Evolutionary conservation across 1,140 invertebrate genomes (phyloP).

Genomic region (Drosophila arizonae): DNA sequence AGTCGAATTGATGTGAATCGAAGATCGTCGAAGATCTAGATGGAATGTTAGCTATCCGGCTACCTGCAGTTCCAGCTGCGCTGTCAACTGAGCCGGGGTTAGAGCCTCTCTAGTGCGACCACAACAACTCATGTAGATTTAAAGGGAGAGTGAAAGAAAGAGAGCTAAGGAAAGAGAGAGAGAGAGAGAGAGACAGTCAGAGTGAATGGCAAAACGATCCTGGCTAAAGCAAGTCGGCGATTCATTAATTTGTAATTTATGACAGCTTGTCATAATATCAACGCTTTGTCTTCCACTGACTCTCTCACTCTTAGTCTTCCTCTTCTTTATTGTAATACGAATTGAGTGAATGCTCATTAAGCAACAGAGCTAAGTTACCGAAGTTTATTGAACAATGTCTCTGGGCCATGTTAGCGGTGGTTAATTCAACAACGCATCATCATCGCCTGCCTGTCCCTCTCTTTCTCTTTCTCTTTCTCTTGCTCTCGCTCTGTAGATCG

Average conservation of each 20-base stretch:
- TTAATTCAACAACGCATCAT: slow-evolving; percentile 51
- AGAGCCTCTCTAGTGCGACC: not conserved
- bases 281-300: slow-evolving; percentile 11
- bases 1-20: slow-evolving; percentile 49
- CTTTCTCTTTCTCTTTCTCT: slow-evolving; percentile 4
- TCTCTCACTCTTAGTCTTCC: not conserved
- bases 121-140: not conserved
- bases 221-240: slow-evolving; percentile 20
- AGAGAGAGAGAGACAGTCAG: not conserved
- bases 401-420: slow-evolving; percentile 71
- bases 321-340: slow-evolving; percentile 43
- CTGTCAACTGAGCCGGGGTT: slow-evolving; percentile 1
- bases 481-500: not conserved
- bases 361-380: slow-evolving; percentile 65
- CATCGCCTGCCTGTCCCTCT: slow-evolving; percentile 19
- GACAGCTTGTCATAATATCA: slow-evolving; percentile 81
- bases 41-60: slow-evolving; percentile 7
- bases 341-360: slow-evolving; percentile 62
- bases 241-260: slow-evolving; percentile 81
- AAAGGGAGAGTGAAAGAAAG: not conserved
- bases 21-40: slow-evolving; percentile 22
- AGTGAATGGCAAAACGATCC: slow-evolving; percentile 4
- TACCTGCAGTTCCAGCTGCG: slow-evolving; percentile 32
- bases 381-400: slow-evolving; percentile 69
- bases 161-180: not conserved